Evolutionary conservation across 2,888 invertebrate genomes (phyloP), one percentile per base, ranked within the genome.

Genomic region (Phortica okadai): DNA sequence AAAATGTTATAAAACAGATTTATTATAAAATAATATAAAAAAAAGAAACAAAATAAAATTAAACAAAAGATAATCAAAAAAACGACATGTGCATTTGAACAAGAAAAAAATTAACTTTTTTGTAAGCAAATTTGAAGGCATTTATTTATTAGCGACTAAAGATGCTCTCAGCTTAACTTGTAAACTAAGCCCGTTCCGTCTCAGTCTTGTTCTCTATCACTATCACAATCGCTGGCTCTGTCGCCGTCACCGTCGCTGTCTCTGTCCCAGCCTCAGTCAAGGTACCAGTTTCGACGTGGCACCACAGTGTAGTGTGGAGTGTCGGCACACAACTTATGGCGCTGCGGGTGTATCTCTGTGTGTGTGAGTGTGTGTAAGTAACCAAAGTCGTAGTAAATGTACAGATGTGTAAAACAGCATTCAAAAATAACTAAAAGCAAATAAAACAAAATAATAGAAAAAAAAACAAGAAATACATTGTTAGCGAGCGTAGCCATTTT

Each of bases 211-310:
- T 16, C 21, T 4, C 6, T 21, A 21, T 14, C n/a, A n/a, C 58
- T 58, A 21, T 21, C 58, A 58, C 58, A 50, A 14, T 50, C 50
- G 50, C 50, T 11, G 50, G 50, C 50, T 11, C 50, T 50, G 33
- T 33, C 33, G 33, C 33, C 33, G 33, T 33, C 4, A 5, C 33
- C 8, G 50, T 50, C 50, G 50, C 50, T 11, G 50, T 8, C 50
- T 11, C 50, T 6, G 11, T n/a, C n/a, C 1, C 41, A 67, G 45
- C 44, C 62, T 50, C 16, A 62, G 62, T 69, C 67, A 74, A 80
- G 84, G 84, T 85, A 83, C 84, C 84, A 85, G 83, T 80, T 74
- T 76, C 78, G 81, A 81, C 80, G 81, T 85, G 85, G 87, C 85
- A 87, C 87, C 79, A 80, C 79, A 79, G 77, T 70, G 41, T 4